A percentile compares a stretch with the other conserved stretches of the same genome.
These are phyloP conservation scores for Caenorhabditis imperialis DNA, from an alignment of 2,888 invertebrate species.

Conservation along the genomic window DNA sequence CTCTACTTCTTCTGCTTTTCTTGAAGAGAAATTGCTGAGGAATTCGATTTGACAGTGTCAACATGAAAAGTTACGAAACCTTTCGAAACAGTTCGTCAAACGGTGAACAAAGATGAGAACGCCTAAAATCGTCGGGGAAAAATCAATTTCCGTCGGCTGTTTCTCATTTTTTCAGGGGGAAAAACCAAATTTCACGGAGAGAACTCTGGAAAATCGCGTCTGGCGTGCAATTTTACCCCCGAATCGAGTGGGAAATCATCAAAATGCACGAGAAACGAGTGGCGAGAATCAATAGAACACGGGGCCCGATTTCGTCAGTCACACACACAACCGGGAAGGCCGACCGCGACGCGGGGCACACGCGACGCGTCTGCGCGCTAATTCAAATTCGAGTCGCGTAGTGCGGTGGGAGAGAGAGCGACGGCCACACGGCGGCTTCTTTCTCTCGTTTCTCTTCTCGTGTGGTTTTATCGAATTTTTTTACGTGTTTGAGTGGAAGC, in stretches of 20 bases:
- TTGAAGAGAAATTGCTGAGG: neutral
- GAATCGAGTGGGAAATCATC: neutral
- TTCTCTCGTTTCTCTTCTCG: slow-evolving; percentile 7
- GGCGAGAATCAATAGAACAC: slow-evolving; percentile 34
- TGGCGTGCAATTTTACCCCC: too few relatives aligned
- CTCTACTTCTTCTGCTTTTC: neutral
- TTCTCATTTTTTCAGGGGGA: too few relatives aligned
- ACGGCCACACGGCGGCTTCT: slow-evolving; percentile 4
- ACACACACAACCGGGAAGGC: slow-evolving; percentile 59
- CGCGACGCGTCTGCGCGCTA: slow-evolving; percentile 54
- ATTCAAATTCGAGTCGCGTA: slow-evolving; percentile 37
- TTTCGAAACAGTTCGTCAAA: too few relatives aligned
- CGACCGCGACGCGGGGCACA: slow-evolving; percentile 45
- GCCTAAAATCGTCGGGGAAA: too few relatives aligned
- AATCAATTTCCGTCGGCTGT: too few relatives aligned
- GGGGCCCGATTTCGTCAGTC: slow-evolving; percentile 50
- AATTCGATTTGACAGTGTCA: too few relatives aligned
- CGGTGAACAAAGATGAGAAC: too few relatives aligned
- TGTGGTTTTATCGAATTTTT: neutral
- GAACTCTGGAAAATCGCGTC: too few relatives aligned
- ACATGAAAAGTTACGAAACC: too few relatives aligned
- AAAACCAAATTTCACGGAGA: too few relatives aligned
- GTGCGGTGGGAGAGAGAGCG: neutral
- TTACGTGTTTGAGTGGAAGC: too few relatives aligned
- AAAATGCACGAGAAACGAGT: slow-evolving; percentile 24